phyloP scores from a whole-genome alignment of 92 coral and sea anemone genomes.

The Epizoanthus stellaris region DNA sequence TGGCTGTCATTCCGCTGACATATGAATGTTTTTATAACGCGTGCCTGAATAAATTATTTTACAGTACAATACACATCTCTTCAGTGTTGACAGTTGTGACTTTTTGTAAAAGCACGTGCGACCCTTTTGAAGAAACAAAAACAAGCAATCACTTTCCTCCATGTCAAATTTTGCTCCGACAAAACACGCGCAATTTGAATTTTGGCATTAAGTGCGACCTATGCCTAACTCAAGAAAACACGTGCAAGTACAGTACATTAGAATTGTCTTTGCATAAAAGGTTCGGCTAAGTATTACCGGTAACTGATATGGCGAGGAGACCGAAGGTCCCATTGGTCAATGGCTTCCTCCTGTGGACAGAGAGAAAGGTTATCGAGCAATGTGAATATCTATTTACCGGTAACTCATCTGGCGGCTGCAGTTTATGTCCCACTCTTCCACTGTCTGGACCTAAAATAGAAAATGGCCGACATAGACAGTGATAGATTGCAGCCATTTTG shows the following conservation, averaged over 20 bases:
- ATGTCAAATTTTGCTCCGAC: too few species aligned
- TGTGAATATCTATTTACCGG: constrained; percentile 58
- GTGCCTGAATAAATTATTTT: too few species aligned
- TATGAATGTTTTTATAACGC: too few species aligned
- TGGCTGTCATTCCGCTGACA: too few species aligned
- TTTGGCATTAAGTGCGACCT: too few species aligned
- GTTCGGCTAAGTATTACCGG: constrained; percentile 56
- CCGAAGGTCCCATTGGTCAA: constrained; percentile 76
- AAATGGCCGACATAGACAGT: constrained; percentile 13
- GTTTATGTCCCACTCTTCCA: constrained; percentile 76
- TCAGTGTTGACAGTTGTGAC: too few species aligned
- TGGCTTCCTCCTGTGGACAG: constrained; percentile 60
- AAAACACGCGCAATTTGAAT: too few species aligned
- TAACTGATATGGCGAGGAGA: constrained; percentile 93
- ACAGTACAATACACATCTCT: too few species aligned
- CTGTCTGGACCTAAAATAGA: constrained; percentile 63
- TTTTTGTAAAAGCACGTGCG: too few species aligned
- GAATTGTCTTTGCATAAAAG: not conserved
- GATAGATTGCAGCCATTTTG: not conserved
- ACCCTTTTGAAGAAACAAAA: too few species aligned
- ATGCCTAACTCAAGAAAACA: too few species aligned
- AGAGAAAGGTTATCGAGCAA: constrained; percentile 15
- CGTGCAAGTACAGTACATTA: not conserved
- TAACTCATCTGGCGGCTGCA: constrained; percentile 90
- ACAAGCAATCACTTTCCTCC: too few species aligned